Conservation (phyloP, 1,140 invertebrate species). For the Drosophila biarmipes region DNA sequence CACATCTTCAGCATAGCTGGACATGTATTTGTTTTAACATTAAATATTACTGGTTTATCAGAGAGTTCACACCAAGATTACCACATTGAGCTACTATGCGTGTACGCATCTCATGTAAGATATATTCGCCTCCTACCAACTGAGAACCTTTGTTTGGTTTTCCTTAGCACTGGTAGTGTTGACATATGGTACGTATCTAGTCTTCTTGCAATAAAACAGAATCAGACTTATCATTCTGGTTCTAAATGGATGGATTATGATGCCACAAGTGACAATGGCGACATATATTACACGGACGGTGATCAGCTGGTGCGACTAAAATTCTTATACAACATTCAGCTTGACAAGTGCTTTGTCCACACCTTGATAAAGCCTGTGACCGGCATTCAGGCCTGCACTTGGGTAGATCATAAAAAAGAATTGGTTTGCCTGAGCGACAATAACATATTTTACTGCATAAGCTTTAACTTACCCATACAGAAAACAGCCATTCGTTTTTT, state of each 20-base stretch:
- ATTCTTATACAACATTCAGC: slow-evolving; percentile 44
- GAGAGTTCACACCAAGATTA: too few relatives aligned
- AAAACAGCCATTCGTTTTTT: background rate
- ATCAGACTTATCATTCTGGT: slow-evolving; percentile 54
- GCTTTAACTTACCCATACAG: slow-evolving; percentile 26
- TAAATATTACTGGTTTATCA: too few relatives aligned
- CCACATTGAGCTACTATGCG: too few relatives aligned
- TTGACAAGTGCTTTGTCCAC: too few relatives aligned
- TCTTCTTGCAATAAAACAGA: too few relatives aligned
- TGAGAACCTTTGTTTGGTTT: too few relatives aligned
- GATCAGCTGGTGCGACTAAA: slow-evolving; percentile 59
- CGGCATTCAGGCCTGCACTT: slow-evolving; percentile 71
- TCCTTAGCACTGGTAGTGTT: too few relatives aligned
- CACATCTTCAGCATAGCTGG: slow-evolving; percentile 64
- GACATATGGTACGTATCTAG: too few relatives aligned
- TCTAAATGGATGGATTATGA: slow-evolving; percentile 66
- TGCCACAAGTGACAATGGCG: slow-evolving; percentile 42
- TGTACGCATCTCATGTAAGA: too few relatives aligned
- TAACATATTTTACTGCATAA: slow-evolving; percentile 75
- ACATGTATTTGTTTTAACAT: slow-evolving; percentile 61
- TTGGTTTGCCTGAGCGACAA: slow-evolving; percentile 75
- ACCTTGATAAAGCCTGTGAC: slow-evolving; percentile 42
- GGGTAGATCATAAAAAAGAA: slow-evolving; percentile 55
- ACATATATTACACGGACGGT: slow-evolving; percentile 73
- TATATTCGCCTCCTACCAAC: too few relatives aligned